phyloP scores from a whole-genome alignment of 2,797 vertebrate species.

The Esox masquinongy region DNA sequence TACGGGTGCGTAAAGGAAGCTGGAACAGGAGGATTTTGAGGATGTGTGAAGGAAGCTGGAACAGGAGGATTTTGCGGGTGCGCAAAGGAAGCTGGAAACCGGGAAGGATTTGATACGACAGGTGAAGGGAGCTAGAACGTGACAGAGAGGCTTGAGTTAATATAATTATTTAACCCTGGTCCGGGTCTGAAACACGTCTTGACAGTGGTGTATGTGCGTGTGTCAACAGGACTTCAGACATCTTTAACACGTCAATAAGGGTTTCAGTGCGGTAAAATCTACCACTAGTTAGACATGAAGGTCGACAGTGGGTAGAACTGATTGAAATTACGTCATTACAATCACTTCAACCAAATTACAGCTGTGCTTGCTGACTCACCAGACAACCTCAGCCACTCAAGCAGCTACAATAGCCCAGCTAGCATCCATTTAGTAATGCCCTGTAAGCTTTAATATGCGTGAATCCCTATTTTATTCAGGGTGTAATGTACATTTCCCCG shows the following conservation, averaged over 20 bases:
- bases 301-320: neutral
- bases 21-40: no score
- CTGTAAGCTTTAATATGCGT: slow-evolving; percentile 22
- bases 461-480: slow-evolving; percentile 19
- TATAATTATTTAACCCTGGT: slow-evolving; percentile 16
- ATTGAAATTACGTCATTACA: neutral
- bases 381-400: slow-evolving; percentile 3
- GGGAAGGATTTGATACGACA: no score
- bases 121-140: neutral
- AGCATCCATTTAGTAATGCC: slow-evolving; percentile 27
- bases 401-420: slow-evolving; percentile 24
- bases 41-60: no score
- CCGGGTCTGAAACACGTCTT: neutral
- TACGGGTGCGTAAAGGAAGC: no score
- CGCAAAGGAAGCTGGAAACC: neutral
- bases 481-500: slow-evolving; percentile 19
- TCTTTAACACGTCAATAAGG: neutral
- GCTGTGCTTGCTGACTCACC: neutral
- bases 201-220: neutral
- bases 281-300: neutral
- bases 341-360: neutral
- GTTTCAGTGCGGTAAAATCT: neutral
- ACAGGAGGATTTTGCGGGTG: no score
- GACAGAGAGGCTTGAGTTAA: slow-evolving; percentile 6
- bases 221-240: no score